Percentiles rank a stretch among this genome's conserved stretches.
Evolutionary conservation across 2,113 vertebrate genomes (phyloP).

Genomic region (Cygnus atratus): DNA sequence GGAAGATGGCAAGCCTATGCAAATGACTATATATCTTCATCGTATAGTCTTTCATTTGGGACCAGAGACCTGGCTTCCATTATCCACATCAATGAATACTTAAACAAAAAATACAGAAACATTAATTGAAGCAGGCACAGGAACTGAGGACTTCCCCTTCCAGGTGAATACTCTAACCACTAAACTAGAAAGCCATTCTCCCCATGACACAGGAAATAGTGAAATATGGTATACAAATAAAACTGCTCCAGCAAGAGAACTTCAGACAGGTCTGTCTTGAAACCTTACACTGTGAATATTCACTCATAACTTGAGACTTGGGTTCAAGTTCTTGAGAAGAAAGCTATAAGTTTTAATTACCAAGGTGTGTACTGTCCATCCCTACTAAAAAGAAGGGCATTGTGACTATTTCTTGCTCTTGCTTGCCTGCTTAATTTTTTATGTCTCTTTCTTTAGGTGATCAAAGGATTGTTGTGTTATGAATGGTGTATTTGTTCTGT

Average conservation of each 20-base stretch:
- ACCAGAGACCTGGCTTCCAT: constrained; percentile 52
- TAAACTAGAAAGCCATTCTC: constrained; percentile 43
- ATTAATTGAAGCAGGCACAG: constrained; percentile 32
- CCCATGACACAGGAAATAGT: constrained; percentile 24
- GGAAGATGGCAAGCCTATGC: constrained; percentile 63
- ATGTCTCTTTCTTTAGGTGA: neutral
- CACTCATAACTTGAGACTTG: constrained; percentile 37
- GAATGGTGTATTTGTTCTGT: constrained; percentile 15
- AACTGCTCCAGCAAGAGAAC: constrained; percentile 52
- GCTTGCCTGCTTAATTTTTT: constrained; percentile 44
- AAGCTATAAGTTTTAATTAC: constrained; percentile 52
- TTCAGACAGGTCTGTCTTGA: constrained; percentile 62
- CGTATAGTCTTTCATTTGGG: constrained; percentile 59
- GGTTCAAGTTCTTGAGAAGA: constrained; percentile 62
- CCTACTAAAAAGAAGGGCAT: neutral
- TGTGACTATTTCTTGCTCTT: constrained; percentile 52
- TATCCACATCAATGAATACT: constrained; percentile 69
- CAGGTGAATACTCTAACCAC: constrained; percentile 46
- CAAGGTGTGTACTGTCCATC: constrained; percentile 50
- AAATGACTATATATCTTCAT: constrained; percentile 34
- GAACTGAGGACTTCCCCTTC: constrained; percentile 64
- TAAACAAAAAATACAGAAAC: constrained; percentile 57
- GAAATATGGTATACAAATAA: constrained; percentile 55
- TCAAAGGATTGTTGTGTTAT: constrained; percentile 15
- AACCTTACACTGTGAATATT: constrained; percentile 57